Percentiles rank a stretch among this genome's conserved stretches.
Conservation (phyloP, 2,888 invertebrate genomes). For the Trachelus stipa region DNA sequence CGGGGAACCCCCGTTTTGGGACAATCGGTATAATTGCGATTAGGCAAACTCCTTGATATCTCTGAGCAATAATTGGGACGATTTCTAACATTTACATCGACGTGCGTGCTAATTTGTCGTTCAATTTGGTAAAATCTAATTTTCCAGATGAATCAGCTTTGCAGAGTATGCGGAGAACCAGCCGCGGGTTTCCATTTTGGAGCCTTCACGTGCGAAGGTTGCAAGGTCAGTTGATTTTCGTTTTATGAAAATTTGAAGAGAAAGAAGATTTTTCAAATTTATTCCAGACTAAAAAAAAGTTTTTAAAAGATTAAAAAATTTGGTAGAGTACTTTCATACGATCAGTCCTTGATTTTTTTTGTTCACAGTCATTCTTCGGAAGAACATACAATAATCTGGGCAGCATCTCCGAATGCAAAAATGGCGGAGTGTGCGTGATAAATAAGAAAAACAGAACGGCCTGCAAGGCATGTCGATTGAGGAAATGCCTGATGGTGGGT, state of each 20-base stretch:
- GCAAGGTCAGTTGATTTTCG: constrained; percentile 52
- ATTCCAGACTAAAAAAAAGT: neutral
- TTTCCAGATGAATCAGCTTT: constrained; percentile 63
- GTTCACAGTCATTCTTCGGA: constrained; percentile 69
- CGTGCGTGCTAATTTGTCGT: neutral
- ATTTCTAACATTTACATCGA: neutral
- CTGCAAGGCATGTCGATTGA: constrained; percentile 70
- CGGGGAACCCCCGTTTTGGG: neutral
- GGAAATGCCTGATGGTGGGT: constrained; percentile 69
- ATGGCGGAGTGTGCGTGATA: constrained; percentile 70
- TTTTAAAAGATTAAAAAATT: neutral
- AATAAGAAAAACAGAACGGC: constrained; percentile 71
- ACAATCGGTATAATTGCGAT: neutral
- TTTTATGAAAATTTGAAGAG: constrained; percentile 12
- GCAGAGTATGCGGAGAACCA: constrained; percentile 63
- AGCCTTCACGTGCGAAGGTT: constrained; percentile 62
- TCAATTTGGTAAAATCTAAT: neutral
- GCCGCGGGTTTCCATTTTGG: constrained; percentile 64
- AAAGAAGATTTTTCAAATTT: neutral
- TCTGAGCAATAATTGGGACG: neutral
- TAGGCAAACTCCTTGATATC: neutral
- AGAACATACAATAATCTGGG: constrained; percentile 70
- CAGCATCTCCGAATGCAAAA: constrained; percentile 70
- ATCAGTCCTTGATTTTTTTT: neutral
- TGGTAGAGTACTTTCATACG: neutral